Percentiles rank a stretch among this genome's conserved stretches.
Conservation (phyloP, 2,888 invertebrate genomes). For the Timema podura region DNA sequence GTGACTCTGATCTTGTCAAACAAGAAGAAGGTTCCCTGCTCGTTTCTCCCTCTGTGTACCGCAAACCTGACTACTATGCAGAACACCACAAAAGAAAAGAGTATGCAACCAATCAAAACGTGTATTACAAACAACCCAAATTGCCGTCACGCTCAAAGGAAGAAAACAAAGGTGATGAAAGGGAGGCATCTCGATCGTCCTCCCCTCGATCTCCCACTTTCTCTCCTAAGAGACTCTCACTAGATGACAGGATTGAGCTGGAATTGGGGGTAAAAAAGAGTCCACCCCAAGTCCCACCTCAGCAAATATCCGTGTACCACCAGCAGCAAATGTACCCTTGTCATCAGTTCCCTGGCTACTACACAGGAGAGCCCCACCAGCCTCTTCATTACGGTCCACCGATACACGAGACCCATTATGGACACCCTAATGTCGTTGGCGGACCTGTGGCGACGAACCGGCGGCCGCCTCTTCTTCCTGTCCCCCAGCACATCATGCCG, state of each 20-base stretch:
- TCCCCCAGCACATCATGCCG: conserved; percentile 19
- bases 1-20: conserved; percentile 46
- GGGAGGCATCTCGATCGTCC: conserved; percentile 16
- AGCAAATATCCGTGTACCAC: conserved; percentile 32
- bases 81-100: conserved; percentile 3
- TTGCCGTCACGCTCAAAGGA: neutral
- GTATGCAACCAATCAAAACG: conserved; percentile 2
- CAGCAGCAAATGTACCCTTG: conserved; percentile 15
- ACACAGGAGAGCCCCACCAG: neutral
- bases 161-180: neutral
- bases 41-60: conserved; percentile 9
- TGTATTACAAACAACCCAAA: neutral
- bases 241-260: conserved; percentile 57
- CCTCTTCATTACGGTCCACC: too few relatives aligned
- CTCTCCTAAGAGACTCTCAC: conserved; percentile 55
- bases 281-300: conserved; percentile 25
- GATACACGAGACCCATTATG: too few relatives aligned
- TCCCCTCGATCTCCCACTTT: conserved; percentile 20
- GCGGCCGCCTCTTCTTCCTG: conserved; percentile 23
- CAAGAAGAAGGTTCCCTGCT: conserved; percentile 18
- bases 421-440: too few relatives aligned
- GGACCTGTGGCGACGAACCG: conserved; percentile 9
- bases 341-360: conserved; percentile 12
- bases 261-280: conserved; percentile 52
- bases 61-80: conserved; percentile 4